These are phyloP conservation scores for Platycheirus albimanus DNA, from an alignment of 2,888 invertebrate species.

Conservation along the genomic window DNA sequence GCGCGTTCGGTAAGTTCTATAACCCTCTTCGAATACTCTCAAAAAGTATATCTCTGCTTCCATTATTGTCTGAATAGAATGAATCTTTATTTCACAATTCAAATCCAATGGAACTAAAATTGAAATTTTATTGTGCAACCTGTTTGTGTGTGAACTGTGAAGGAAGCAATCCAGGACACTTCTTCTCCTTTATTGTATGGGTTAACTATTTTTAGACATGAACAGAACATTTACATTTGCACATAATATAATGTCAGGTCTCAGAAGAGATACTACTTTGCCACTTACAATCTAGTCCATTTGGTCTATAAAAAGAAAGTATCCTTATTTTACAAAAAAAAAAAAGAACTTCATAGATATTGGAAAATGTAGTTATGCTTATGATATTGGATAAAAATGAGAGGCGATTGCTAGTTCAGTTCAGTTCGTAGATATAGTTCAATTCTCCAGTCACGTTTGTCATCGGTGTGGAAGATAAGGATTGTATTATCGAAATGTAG, in stretches of 20 bases:
- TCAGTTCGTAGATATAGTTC: background rate
- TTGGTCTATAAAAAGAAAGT: constrained; percentile 10
- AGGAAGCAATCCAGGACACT: background rate
- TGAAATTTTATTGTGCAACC: constrained; percentile 25
- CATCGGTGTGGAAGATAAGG: constrained; percentile 2
- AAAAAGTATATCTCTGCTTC: background rate
- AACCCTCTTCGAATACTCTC: too few relatives aligned
- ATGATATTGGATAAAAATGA: background rate
- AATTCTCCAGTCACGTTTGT: constrained; percentile 40
- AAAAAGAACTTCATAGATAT: background rate
- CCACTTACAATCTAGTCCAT: background rate
- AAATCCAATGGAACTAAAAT: background rate
- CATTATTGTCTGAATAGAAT: background rate
- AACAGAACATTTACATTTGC: too few relatives aligned
- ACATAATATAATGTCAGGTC: too few relatives aligned
- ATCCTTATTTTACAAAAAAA: background rate
- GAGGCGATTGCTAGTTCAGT: background rate
- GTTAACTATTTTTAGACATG: constrained; percentile 1
- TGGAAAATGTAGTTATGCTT: background rate
- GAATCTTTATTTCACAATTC: constrained; percentile 4
- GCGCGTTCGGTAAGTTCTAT: background rate
- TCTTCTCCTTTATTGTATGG: background rate
- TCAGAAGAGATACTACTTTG: background rate
- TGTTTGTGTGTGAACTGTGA: background rate
- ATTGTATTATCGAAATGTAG: background rate